These are phyloP conservation scores for Pipistrellus pygmaeus DNA, from an alignment of 2,797 vertebrate species.

Conservation along the genomic window DNA sequence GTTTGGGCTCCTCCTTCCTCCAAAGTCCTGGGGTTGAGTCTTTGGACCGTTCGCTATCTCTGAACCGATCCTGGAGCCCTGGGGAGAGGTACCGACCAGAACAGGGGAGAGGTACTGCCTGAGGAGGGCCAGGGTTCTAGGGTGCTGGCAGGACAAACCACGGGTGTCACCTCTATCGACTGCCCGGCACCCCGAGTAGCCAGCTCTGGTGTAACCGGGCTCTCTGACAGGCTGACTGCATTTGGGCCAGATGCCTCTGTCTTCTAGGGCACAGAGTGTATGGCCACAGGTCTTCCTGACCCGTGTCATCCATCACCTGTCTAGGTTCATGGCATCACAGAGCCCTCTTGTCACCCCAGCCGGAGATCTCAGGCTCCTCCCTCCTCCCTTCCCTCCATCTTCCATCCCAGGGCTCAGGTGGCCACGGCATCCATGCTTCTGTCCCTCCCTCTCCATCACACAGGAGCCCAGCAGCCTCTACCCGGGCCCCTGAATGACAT, in stretches of 20 bases:
- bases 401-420: not conserved
- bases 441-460: not conserved
- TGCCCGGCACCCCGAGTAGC: accelerated
- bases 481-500: not conserved
- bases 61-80: not conserved
- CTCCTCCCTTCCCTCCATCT: no score
- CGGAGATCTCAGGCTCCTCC: accelerated
- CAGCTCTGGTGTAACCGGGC: accelerated
- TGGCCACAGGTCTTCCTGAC: not conserved
- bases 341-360: not conserved
- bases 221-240: not conserved
- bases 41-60: not conserved
- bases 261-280: not conserved
- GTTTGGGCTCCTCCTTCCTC: not conserved
- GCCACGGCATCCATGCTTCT: accelerated
- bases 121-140: not conserved
- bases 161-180: accelerated
- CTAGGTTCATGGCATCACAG: accelerated
- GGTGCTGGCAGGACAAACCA: not conserved
- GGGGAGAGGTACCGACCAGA: not conserved
- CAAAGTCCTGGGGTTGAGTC: not conserved
- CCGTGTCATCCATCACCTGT: accelerated
- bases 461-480: not conserved
- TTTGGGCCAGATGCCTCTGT: not conserved
- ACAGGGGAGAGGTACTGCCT: not conserved